Base-by-base conservation (phyloP, 2,888 invertebrate genomes). In the Drosophila seclusa region DNA sequence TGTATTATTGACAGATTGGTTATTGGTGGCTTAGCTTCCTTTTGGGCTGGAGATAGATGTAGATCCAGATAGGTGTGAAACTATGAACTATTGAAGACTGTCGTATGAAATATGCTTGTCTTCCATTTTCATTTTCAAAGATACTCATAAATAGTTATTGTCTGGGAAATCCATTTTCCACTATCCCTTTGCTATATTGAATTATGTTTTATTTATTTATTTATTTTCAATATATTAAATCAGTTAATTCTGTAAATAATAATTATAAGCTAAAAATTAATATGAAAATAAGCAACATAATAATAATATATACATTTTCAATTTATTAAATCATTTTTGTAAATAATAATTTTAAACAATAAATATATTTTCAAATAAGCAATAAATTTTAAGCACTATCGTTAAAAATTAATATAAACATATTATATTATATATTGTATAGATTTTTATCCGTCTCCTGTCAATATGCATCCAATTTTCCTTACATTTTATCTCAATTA, bases 261-360 rank as follows among this genome's bases (percentile, higher is more conserved):
- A 8, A 31, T 8, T 31, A 0, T 2, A 31, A 8, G 0, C 2
- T 8, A 31, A 31, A 31, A 31, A 31, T 0, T 8, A 8, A 2
- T 10, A 10, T 31, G 8, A 31, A 31, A 31, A 0, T 0, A 31
- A 31, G 31, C 31, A 31, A 31, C 0, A 0, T 0, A 31, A 31
- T 31, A 31, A 31, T 31, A 31, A 31, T 31, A 21, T 31, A 21
- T 7, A 0, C 6, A 21, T 0, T 42, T 13, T 7, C 6, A 21
- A 16, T 21, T 16, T 4, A 3, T 16, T 24, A 4, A 21, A 38
- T 18, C 4, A 38, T 1, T 24, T 16, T 32, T 2, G 7, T 13
- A 45, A 16, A 45, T 21, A 2, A 13, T 7, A 16, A 21, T 21
- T 16, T 13, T 4, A 16, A 45, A 0, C 45, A 1, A 8, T 1